Conservation (phyloP, 2,888 invertebrate genomes). For the Drosophila quinaria region DNA sequence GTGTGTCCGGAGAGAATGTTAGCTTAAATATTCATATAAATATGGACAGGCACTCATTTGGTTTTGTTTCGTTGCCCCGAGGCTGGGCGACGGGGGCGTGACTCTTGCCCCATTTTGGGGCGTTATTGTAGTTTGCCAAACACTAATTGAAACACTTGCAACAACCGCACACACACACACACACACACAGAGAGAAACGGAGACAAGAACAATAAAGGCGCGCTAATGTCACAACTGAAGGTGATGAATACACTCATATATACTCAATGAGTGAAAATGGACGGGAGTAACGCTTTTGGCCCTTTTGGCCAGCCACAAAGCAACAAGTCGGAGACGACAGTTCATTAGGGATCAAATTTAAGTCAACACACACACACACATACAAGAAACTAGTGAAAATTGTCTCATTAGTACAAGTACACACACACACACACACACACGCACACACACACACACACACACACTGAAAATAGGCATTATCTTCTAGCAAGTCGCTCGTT, state of each 20-base stretch:
- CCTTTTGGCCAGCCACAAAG: constrained; percentile 49
- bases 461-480: constrained; percentile 38
- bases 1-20: constrained; percentile 12
- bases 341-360: constrained; percentile 77
- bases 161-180: constrained; percentile 26
- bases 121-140: constrained; percentile 56
- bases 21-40: constrained; percentile 55
- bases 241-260: constrained; percentile 44
- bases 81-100: constrained; percentile 38
- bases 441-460: constrained; percentile 7
- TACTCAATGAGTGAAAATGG: constrained; percentile 10
- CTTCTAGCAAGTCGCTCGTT: constrained; percentile 56
- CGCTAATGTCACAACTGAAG: constrained; percentile 57
- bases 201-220: constrained; percentile 38
- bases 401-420: constrained; percentile 73
- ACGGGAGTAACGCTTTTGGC: constrained; percentile 20
- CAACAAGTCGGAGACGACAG: constrained; percentile 74
- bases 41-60: constrained; percentile 35
- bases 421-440: constrained; percentile 10
- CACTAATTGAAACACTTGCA: constrained; percentile 76
- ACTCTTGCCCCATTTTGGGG: constrained; percentile 28
- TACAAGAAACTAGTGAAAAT: constrained; percentile 63
- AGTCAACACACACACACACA: constrained; percentile 45
- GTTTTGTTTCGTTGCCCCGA: constrained; percentile 14
- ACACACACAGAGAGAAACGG: constrained; percentile 10